Conservation (phyloP, 1,140 invertebrate genomes). For the Pogonomyrmex californicus region DNA sequence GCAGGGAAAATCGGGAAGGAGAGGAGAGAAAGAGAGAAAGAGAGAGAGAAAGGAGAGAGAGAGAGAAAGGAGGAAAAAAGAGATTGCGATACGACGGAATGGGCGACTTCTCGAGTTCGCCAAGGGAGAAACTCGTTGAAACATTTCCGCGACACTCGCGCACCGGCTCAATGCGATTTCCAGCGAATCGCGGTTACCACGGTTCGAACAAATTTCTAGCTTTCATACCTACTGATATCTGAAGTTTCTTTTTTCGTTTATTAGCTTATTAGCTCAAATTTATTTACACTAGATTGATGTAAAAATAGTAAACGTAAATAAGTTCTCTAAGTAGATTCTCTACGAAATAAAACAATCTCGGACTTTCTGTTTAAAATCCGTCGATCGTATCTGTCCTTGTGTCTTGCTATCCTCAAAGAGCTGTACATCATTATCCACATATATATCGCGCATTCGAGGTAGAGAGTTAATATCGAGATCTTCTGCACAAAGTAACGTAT, state of each 20-base stretch:
- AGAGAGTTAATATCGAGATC: constrained; percentile 3
- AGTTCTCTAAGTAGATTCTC: not conserved
- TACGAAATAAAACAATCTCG: not conserved
- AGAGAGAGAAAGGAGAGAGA: not conserved
- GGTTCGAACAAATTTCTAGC: constrained; percentile 44
- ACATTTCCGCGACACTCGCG: constrained; percentile 59
- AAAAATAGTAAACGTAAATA: constrained; percentile 2
- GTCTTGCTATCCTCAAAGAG: not conserved
- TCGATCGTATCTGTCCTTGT: no score
- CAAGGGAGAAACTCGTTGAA: constrained; percentile 59
- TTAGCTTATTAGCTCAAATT: constrained; percentile 28
- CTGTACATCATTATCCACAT: not conserved
- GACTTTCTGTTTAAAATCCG: not conserved
- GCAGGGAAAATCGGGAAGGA: not conserved
- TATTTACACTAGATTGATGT: constrained; percentile 25
- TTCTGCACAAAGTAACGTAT: constrained; percentile 6
- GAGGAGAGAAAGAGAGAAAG: not conserved
- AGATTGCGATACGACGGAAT: constrained; percentile 44
- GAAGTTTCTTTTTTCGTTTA: constrained; percentile 9
- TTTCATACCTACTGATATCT: constrained; percentile 27
- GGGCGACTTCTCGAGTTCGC: constrained; percentile 53
- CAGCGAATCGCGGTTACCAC: constrained; percentile 51
- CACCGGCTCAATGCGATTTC: constrained; percentile 51
- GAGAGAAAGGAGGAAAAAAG: not conserved
- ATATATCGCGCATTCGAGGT: not conserved